Evolutionary conservation across 2,113 vertebrate genomes (phyloP), one percentile per base, ranked within the genome.

Genomic region (Ceuthmochares aereus): DNA sequence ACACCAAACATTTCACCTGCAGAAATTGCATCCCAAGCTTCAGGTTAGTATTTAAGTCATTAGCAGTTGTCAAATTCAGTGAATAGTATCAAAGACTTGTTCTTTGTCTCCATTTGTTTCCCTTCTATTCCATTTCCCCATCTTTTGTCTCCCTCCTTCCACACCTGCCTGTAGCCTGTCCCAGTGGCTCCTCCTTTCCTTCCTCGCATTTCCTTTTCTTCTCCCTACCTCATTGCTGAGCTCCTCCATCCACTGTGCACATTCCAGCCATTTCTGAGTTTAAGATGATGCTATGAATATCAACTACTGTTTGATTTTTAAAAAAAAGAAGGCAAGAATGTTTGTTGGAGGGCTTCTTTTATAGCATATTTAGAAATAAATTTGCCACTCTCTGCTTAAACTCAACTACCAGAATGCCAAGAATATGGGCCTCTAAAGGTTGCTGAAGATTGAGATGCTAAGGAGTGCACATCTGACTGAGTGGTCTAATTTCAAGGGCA

Each of bases 81-180:
- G 91, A 89, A 90, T 37, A 52, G 49, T 56, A 79, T 43, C 87
- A 75, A 91, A 75, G 72, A 64, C 12, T 45, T 26, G 19, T 10
- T 73, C n/a, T 59, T 40, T 86, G 90, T 79, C 52, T 70, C 40
- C n/a, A 78, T 30, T 85, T 73, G 74, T 52, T 93, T 93, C 66
- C 74, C 42, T 16, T 89, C 77, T 80, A 40, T 82, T 83, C 43
- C 43, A 2, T 27, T 63, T 93, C n/a, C 67, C 59, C 10, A 3
- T 66, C 94, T 93, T 96, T 94, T 87, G 54, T 86, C 72, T 68
- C 77, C 74, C 26, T 77, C 75, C 68, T 85, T 56, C 54, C 85
- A 86, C 95, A 95, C 91, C 94, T 96, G 49, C 58, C 75, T n/a
- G 12, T 3, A 83, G 72, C 76, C 52, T 68, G 26, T 43, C 40